Percentiles rank a stretch among this genome's conserved stretches.
Evolutionary conservation across 2,113 vertebrate genomes (phyloP).

Genomic region (Anguilla rostrata): DNA sequence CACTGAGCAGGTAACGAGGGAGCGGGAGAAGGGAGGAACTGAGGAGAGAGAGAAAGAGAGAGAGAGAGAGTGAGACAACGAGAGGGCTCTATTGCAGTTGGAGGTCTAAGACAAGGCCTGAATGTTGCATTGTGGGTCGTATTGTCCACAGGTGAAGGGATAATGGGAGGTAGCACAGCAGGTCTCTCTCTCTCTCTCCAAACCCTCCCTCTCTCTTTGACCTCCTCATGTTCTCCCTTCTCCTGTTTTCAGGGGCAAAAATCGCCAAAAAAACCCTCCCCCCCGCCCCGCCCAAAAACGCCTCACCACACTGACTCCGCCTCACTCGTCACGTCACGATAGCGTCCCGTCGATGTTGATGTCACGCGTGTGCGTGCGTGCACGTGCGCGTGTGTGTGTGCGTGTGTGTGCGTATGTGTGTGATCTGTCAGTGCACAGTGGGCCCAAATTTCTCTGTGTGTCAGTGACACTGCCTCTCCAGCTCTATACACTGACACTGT

Average conservation of each 20-base stretch:
- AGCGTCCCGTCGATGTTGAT: conserved; percentile 36
- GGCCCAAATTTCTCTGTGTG: conserved; percentile 42
- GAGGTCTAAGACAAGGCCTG: too few relatives aligned
- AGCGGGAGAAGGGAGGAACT: conserved; percentile 42
- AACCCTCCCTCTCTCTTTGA: background rate
- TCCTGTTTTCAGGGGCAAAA: background rate
- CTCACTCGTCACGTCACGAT: conserved; percentile 35
- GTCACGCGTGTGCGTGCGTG: conserved; percentile 20
- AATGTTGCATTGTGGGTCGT: too few relatives aligned
- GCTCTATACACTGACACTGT: conserved; percentile 5
- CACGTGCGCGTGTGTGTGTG: conserved; percentile 2
- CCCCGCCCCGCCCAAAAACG: background rate
- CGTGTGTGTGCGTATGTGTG: conserved; percentile 50
- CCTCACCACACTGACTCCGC: conserved; percentile 11
- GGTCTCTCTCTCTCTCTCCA: conserved; percentile 27
- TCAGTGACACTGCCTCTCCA: conserved; percentile 28
- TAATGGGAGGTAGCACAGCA: background rate
- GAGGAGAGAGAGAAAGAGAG: conserved; percentile 33
- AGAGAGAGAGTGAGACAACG: conserved; percentile 37
- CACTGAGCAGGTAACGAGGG: conserved; percentile 60
- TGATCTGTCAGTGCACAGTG: conserved; percentile 52
- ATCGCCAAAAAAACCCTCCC: conserved; percentile 24
- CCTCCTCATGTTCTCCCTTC: background rate
- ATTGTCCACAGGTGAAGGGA: too few relatives aligned
- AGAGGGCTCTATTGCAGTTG: background rate